Evolutionary conservation across 2,797 vertebrate genomes (phyloP), one percentile per base, ranked within the genome.

Genomic region (Argentina silus): DNA sequence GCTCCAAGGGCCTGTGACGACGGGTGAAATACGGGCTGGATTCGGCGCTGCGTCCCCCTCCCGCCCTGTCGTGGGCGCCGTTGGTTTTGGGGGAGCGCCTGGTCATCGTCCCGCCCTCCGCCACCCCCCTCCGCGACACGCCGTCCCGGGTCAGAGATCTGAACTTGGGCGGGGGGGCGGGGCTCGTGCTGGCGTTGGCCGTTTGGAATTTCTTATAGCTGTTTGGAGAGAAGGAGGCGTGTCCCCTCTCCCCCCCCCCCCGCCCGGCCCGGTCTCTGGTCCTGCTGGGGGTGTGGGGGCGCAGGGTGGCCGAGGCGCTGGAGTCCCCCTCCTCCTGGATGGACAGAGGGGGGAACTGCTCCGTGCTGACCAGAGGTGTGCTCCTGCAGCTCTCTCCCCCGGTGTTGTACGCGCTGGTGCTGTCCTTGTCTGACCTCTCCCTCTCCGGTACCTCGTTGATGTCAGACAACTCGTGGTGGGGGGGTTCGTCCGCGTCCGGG

Each of bases 301-400:
- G 83, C 11, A 78, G 80, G 55, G 90, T 87, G 2, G 87, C 81
- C 1, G 89, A 89, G 66, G 69, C 91, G 67, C 93, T 77, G 42
- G 74, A 74, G 43, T 85, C 78, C 1, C 78, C 86, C 87, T 93
- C 86, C 84, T 92, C 0, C 80, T 93, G 89, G 87, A 23, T 21
- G 42, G 64, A 74, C n/a, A 78, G 82, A 0, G 89, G 89, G 7
- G 84, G 88, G 80, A 91, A 77, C 60, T 83, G 87, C 63, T 95
- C 94, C 0, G 83, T 85, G 80, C 88, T 88, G 47, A 93, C 85
- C 64, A 94, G 56, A 0, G 95, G 95, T 2, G 95, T 95, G 86
- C 95, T 95, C 44, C 93, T 91, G 79, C 95, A 96, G 89, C 96
- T 97, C 85, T 96, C 96, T 67, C 95, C 96, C 0, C 95, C 95